phyloP scores from a whole-genome alignment of 1,140 invertebrate species.

The Drosophila mauritiana region DNA sequence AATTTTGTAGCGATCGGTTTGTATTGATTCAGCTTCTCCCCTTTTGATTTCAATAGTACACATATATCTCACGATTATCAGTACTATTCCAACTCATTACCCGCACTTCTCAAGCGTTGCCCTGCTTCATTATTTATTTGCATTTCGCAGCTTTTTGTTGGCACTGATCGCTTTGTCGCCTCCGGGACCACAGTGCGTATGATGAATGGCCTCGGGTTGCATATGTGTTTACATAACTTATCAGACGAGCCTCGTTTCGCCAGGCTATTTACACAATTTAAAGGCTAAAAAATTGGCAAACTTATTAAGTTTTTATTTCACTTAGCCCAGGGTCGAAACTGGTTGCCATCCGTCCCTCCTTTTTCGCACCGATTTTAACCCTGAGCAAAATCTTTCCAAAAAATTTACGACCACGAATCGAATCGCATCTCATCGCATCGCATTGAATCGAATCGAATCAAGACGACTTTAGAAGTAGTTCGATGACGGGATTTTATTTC shows the following conservation, averaged over 20 bases:
- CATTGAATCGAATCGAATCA: conserved; percentile 26
- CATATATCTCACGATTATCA: not conserved
- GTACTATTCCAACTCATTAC: conserved; percentile 43
- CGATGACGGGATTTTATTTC: conserved; percentile 49
- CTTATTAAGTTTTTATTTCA: conserved; percentile 41
- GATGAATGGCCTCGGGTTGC: conserved; percentile 59
- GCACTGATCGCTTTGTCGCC: conserved; percentile 45
- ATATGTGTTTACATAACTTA: conserved; percentile 57
- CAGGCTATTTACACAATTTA: conserved; percentile 59
- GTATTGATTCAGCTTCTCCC: not conserved
- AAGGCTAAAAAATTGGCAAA: conserved; percentile 44
- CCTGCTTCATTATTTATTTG: conserved; percentile 41
- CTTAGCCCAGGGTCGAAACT: conserved; percentile 45
- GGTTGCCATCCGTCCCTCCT: conserved; percentile 10
- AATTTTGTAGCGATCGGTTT: not conserved
- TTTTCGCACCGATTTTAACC: conserved; percentile 12
- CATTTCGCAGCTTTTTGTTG: conserved; percentile 47
- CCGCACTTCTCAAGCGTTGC: conserved; percentile 26
- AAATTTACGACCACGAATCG: conserved; percentile 38
- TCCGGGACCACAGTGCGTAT: conserved; percentile 64
- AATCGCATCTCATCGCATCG: conserved; percentile 10
- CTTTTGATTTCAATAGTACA: not conserved
- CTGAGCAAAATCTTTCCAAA: conserved; percentile 31
- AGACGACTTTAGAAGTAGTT: conserved; percentile 43
- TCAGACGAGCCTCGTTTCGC: conserved; percentile 49